Evolutionary conservation across 1,140 invertebrate genomes (phyloP).

Genomic region (Thaumatotibia leucotreta): DNA sequence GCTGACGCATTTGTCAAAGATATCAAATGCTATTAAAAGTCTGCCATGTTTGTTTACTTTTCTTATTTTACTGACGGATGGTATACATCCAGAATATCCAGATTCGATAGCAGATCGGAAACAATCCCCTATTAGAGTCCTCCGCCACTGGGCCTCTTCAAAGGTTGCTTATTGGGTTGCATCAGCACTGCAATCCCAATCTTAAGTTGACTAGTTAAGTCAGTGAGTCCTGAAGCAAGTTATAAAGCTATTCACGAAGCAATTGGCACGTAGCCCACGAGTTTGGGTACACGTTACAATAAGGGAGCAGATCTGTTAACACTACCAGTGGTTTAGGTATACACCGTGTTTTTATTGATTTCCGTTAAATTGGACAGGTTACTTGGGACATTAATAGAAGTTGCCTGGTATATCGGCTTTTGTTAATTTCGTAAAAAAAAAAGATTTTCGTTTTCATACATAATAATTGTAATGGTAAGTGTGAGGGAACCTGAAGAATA

Average conservation of each 20-base stretch:
- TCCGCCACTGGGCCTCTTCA: neutral
- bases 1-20: too few species aligned
- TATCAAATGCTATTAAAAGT: too few species aligned
- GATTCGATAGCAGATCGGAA: neutral
- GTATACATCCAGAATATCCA: neutral
- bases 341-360: too few species aligned
- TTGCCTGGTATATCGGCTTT: too few species aligned
- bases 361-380: too few species aligned
- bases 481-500: too few species aligned
- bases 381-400: too few species aligned
- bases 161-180: neutral
- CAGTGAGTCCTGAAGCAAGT: neutral
- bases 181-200: neutral
- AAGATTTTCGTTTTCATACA: too few species aligned
- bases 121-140: neutral
- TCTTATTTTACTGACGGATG: too few species aligned
- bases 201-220: neutral
- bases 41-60: too few species aligned
- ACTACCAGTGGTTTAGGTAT: neutral
- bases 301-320: neutral
- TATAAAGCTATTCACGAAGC: neutral
- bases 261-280: neutral
- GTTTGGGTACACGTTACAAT: constrained; percentile 5
- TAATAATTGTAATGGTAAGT: too few species aligned
- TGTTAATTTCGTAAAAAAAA: too few species aligned